Base-by-base conservation (phyloP, 2,888 invertebrate species). In the Scaptomyza flava region DNA sequence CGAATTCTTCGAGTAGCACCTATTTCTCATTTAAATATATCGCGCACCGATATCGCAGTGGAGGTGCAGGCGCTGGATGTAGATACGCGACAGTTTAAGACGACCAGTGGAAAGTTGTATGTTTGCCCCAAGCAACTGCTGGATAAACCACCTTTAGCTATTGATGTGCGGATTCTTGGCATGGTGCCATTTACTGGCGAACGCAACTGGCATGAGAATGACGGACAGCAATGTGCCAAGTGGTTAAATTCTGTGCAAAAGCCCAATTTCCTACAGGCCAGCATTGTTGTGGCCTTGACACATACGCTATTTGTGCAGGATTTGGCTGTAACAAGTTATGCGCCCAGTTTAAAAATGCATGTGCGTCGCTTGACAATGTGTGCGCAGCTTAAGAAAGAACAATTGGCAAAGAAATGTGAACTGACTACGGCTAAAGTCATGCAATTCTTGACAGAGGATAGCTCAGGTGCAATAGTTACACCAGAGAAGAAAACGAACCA, bases 151-250 rank as follows among this genome's bases (percentile, higher is more conserved):
- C 62, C 76, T 0, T n/a, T 68, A 8, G 62, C 79, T 2, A 20
- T 79, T 0, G 85, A 82, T 50, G 27, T 82, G 14, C 73, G 85
- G 3, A 30, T 82, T 0, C 7, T 73, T 7, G 81, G 87, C 7
- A 7, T 81, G 27, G 59, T 87, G 2, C 82, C 85, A 0, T 30
- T 33, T 1, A 53, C 65, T 3, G 82, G 85, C 4, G 81, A 84
- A 11, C 66, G 63, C 6, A 46, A 23, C 27, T 82, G 85, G 85
- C 41, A 64, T 1, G 43, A 47, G 1, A 43, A 36, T 7, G 68
- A 81, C 42, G 53, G 43, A 0, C 11, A 3, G 0, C 27, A 14
- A 11, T 57, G 79, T 0, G 47, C 34, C 2, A 4, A 45, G 4
- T 71, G 65, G 79, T 33, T 82, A 12, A 34, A n/a, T 7, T 23